Conservation (phyloP, 2,888 invertebrate genomes). For the Torymus auratus region DNA sequence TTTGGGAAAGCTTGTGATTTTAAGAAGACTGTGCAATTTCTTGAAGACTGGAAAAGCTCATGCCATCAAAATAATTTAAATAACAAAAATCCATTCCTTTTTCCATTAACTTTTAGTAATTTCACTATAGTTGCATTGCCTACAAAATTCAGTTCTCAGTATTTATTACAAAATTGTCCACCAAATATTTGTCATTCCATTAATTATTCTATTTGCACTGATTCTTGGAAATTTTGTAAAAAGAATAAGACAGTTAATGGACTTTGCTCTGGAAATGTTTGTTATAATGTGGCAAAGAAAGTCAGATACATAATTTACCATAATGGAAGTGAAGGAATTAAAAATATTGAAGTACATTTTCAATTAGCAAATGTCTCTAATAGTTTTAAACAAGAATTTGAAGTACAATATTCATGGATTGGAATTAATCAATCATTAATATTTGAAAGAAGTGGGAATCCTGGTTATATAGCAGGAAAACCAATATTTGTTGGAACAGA, state of each 20-base stretch:
- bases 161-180: slow-evolving; percentile 67
- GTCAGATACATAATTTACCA: slow-evolving; percentile 75
- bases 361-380: slow-evolving; percentile 72
- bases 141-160: slow-evolving; percentile 64
- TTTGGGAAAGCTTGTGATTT: slow-evolving; percentile 70
- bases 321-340: slow-evolving; percentile 78
- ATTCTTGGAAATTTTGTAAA: slow-evolving; percentile 67
- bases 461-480: slow-evolving; percentile 84
- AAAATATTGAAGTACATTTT: slow-evolving; percentile 73
- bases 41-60: slow-evolving; percentile 74
- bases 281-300: slow-evolving; percentile 73
- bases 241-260: slow-evolving; percentile 59
- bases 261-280: slow-evolving; percentile 67
- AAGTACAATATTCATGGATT: slow-evolving; percentile 69
- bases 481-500: slow-evolving; percentile 80
- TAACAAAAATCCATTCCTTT: slow-evolving; percentile 73
- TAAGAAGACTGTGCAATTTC: slow-evolving; percentile 75
- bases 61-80: slow-evolving; percentile 75
- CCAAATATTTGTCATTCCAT: slow-evolving; percentile 67
- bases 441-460: slow-evolving; percentile 83
- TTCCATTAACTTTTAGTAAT: slow-evolving; percentile 69
- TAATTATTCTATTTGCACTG: slow-evolving; percentile 65
- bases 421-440: slow-evolving; percentile 61
- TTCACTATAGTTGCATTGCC: slow-evolving; percentile 69
- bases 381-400: slow-evolving; percentile 70